A percentile compares a stretch with the other conserved stretches of the same genome.
Conservation (phyloP, 2,113 vertebrate genomes). For the Phalacrocorax aristotelis region DNA sequence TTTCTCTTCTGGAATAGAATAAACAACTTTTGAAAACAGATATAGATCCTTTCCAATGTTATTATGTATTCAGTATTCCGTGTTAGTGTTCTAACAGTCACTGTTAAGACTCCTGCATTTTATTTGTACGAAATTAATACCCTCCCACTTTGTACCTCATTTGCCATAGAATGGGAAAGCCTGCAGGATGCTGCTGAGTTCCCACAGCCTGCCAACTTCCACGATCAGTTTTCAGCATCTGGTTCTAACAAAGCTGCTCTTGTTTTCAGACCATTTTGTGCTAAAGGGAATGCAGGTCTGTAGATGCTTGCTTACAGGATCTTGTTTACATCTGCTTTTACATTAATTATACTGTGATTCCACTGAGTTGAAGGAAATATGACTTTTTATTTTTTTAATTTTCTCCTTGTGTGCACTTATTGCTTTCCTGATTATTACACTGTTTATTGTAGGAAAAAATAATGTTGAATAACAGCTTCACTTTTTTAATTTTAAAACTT, state of each 20-base stretch:
- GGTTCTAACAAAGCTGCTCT: neutral
- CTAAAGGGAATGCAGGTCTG: neutral
- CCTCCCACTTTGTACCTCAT: fast-evolving
- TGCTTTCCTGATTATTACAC: neutral
- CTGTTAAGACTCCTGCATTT: neutral
- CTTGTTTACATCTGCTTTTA: neutral
- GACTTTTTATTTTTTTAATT: neutral
- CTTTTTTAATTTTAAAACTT: neutral
- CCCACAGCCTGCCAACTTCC: neutral
- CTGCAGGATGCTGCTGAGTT: neutral
- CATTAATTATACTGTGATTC: neutral
- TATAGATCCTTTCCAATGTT: neutral
- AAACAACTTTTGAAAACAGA: neutral
- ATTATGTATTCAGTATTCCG: neutral
- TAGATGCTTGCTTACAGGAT: neutral
- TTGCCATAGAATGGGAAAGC: neutral
- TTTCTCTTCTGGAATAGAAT: neutral
- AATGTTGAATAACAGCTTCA: neutral
- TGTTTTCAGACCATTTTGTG: neutral
- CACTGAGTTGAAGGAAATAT: neutral
- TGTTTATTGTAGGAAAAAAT: neutral
- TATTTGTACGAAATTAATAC: neutral
- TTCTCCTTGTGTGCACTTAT: neutral
- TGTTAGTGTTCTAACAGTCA: neutral
- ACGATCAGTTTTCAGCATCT: neutral